These are phyloP conservation scores for Ornithoptera alexandrae DNA, from an alignment of 2,888 invertebrate species.

Conservation along the genomic window DNA sequence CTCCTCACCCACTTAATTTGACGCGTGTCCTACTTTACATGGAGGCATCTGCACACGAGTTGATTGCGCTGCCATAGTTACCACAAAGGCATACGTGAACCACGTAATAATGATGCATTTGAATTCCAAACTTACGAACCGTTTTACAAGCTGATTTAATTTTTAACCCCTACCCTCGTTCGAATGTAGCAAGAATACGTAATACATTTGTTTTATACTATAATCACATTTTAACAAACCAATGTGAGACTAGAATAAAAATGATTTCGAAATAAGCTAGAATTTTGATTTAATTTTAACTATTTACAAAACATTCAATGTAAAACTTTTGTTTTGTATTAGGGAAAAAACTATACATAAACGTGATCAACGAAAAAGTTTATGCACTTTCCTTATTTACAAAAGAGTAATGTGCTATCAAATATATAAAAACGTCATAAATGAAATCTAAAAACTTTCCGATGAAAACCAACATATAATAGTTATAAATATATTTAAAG, in stretches of 20 bases:
- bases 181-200: background rate
- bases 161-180: background rate
- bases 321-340: no score
- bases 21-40: constrained; percentile 25
- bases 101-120: constrained; percentile 16
- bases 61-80: constrained; percentile 19
- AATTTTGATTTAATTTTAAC: no score
- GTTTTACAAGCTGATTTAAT: constrained; percentile 2
- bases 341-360: no score
- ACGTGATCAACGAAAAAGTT: no score
- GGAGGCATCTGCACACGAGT: constrained; percentile 19
- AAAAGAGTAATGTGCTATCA: no score
- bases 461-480: no score
- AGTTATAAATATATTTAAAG: background rate
- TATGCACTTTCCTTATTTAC: no score
- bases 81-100: constrained; percentile 19
- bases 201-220: background rate
- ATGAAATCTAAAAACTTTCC: no score
- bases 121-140: constrained; percentile 12
- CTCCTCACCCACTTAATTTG: constrained; percentile 29
- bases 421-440: background rate
- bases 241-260: background rate
- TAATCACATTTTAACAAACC: background rate
- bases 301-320: no score
- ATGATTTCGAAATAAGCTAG: background rate